phyloP scores from a whole-genome alignment of 1,140 invertebrate genomes.

The Hetaerina americana region DNA sequence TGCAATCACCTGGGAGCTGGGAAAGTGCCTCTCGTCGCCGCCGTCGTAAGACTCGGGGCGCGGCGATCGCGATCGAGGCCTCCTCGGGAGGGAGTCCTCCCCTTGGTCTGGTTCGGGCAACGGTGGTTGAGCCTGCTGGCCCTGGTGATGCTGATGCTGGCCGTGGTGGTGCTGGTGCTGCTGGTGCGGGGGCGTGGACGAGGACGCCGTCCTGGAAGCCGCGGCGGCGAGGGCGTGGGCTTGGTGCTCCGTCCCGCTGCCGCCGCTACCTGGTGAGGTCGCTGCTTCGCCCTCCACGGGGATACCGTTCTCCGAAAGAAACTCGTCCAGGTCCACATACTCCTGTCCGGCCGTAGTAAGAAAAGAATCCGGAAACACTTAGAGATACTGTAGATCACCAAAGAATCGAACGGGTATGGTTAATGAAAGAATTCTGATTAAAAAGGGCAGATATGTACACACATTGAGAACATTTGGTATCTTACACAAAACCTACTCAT shows the following conservation, averaged over 20 bases:
- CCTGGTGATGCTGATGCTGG: constrained; percentile 36
- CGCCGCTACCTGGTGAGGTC: constrained; percentile 1
- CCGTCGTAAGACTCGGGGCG: constrained; percentile 4
- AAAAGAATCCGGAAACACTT: neutral
- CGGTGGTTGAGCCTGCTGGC: constrained; percentile 36
- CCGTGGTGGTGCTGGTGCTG: constrained; percentile 34
- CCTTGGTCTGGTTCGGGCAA: constrained; percentile 34
- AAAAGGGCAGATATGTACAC: no score
- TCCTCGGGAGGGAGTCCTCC: constrained; percentile 38
- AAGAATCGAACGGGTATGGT: neutral
- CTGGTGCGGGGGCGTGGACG: constrained; percentile 30
- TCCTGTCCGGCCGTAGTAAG: constrained; percentile 23
- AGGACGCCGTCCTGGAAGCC: constrained; percentile 27
- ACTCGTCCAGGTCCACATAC: constrained; percentile 94
- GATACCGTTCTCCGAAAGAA: constrained; percentile 85
- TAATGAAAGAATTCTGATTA: neutral
- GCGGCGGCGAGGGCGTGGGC: constrained; percentile 1
- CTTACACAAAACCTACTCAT: no score
- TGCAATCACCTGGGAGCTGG: neutral
- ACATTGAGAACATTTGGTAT: no score
- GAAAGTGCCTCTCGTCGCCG: neutral
- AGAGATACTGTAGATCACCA: no score
- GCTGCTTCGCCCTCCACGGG: constrained; percentile 58
- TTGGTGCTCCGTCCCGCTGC: neutral
- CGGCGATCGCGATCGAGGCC: constrained; percentile 9